Conservation (phyloP, 2,888 invertebrate genomes). For the Epirrita christyi region DNA sequence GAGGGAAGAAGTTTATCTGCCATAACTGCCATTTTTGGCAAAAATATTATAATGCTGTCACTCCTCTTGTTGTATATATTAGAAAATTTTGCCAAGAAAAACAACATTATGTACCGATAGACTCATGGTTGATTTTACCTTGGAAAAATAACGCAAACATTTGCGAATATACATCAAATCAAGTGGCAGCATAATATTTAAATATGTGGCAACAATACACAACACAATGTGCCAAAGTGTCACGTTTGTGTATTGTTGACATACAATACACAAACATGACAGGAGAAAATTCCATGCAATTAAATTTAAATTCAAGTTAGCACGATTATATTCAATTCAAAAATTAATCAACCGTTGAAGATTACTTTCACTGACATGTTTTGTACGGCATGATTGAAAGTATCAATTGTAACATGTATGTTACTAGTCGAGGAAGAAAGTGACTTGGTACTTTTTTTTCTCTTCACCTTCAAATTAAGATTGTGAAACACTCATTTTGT, state of each 20-base stretch:
- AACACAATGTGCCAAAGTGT: no score
- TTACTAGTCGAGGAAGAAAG: constrained; percentile 28
- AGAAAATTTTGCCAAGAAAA: no score
- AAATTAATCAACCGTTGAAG: constrained; percentile 37
- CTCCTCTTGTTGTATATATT: no score
- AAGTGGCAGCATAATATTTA: neutral
- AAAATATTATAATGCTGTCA: no score
- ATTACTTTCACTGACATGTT: constrained; percentile 43
- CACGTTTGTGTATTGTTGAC: no score
- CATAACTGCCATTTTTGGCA: no score
- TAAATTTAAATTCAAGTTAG: constrained; percentile 28
- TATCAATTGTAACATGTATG: constrained; percentile 37
- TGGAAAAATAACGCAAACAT: no score
- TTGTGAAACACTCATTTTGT: neutral
- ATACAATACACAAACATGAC: neutral
- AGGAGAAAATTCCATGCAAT: constrained; percentile 19
- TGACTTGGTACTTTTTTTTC: constrained; percentile 16
- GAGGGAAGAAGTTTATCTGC: no score
- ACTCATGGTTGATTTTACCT: no score
- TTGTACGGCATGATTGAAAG: constrained; percentile 42
- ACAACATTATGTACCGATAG: no score
- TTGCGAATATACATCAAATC: no score
- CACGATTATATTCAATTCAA: constrained; percentile 34
- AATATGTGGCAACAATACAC: no score
- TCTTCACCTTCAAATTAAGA: neutral